Evolutionary conservation across 1,140 invertebrate species (phyloP).

Genomic region (Platorchestia sp.): DNA sequence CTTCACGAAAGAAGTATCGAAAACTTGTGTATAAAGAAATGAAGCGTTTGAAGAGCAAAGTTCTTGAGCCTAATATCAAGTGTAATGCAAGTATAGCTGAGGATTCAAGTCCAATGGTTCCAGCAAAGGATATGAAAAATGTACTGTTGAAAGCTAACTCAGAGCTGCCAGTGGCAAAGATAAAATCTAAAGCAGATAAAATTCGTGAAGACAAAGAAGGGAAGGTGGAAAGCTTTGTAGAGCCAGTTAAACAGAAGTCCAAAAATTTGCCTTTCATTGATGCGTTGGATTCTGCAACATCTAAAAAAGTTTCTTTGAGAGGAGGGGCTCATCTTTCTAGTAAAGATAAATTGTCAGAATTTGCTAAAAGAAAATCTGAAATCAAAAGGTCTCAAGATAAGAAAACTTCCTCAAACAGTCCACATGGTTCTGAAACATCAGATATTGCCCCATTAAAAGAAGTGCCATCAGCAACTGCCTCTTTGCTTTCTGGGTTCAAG

Average conservation of each 20-base stretch:
- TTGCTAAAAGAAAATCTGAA: background rate
- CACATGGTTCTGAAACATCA: background rate
- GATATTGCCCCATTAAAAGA: background rate
- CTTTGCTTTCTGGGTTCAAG: slow-evolving; percentile 35
- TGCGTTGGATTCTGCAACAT: background rate
- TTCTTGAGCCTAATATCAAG: background rate
- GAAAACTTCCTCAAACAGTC: background rate
- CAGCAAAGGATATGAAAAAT: background rate
- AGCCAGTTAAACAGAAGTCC: background rate
- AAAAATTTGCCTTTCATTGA: background rate
- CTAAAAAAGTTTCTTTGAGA: background rate
- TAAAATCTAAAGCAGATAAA: background rate
- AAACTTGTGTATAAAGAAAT: background rate
- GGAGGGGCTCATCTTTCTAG: background rate
- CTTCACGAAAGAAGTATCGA: background rate
- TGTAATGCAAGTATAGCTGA: background rate
- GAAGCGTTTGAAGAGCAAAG: background rate
- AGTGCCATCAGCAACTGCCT: background rate
- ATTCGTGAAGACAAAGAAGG: background rate
- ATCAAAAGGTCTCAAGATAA: background rate
- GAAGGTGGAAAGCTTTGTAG: background rate
- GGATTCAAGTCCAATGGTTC: background rate
- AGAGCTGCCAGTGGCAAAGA: background rate
- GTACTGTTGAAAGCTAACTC: background rate
- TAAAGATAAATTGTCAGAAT: slow-evolving; percentile 1